A percentile compares a stretch with the other conserved stretches of the same genome.
These are phyloP conservation scores for Cassiopea andromeda DNA, from an alignment of 30 jellyfish, hydroid and myxozoan genomes.

Conservation along the genomic window DNA sequence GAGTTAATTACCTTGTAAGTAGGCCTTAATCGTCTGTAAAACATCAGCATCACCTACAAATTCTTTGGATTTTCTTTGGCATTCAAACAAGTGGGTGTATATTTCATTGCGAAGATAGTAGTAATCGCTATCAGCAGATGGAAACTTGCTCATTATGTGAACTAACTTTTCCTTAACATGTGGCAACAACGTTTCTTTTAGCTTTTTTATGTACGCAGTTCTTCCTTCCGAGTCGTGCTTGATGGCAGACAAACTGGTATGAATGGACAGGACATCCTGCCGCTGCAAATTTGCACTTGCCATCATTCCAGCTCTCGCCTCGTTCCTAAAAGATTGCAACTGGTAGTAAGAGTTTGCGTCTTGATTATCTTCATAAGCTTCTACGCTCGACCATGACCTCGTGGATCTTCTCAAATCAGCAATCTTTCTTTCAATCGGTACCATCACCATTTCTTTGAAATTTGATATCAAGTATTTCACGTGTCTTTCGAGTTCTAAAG, in stretches of 20 bases:
- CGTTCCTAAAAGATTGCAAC: conserved; percentile 37
- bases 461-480: conserved; percentile 11
- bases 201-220: background rate
- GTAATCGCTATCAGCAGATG: conserved; percentile 1
- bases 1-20: conserved; percentile 37
- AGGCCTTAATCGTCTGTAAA: conserved; percentile 52
- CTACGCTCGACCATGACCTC: conserved; percentile 34
- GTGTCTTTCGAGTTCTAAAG: conserved; percentile 41
- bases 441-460: background rate
- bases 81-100: conserved; percentile 35
- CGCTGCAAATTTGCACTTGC: conserved; percentile 3
- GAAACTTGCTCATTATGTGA: conserved; percentile 36
- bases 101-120: conserved; percentile 36
- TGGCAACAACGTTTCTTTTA: conserved; percentile 17
- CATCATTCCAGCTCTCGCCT: conserved; percentile 11
- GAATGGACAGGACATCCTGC: conserved; percentile 19
- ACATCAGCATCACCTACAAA: conserved; percentile 30
- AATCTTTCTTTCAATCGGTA: conserved; percentile 30
- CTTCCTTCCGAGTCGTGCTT: background rate
- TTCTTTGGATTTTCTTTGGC: conserved; percentile 8
- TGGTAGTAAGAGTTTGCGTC: conserved; percentile 67
- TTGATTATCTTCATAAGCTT: conserved; percentile 43
- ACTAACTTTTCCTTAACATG: conserved; percentile 8
- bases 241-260: conserved; percentile 13
- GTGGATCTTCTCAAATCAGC: conserved; percentile 18